These are phyloP conservation scores for Rhineura floridana DNA, from an alignment of 2,113 vertebrate species.

Conservation along the genomic window DNA sequence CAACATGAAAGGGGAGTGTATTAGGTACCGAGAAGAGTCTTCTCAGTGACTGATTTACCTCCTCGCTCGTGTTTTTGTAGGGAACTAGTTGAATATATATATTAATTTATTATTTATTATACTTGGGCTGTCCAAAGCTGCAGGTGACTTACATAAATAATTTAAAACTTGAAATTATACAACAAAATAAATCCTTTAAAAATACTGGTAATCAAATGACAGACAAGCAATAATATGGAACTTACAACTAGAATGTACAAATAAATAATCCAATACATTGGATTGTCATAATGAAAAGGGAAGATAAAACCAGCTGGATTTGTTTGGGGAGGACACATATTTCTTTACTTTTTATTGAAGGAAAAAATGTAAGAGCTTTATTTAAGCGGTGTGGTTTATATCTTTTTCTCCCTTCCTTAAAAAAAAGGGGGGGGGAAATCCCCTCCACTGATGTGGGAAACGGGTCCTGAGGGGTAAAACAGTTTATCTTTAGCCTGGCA, in stretches of 20 bases:
- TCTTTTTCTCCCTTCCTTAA: background rate
- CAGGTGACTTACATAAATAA: background rate
- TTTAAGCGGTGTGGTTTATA: constrained; percentile 23
- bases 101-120: background rate
- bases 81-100: background rate
- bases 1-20: too few relatives aligned
- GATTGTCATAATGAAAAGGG: background rate
- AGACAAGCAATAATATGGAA: background rate
- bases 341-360: constrained; percentile 18
- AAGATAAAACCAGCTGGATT: background rate
- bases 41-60: too few relatives aligned
- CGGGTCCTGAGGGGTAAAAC: constrained; percentile 42
- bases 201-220: background rate
- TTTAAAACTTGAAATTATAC: background rate
- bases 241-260: constrained; percentile 15
- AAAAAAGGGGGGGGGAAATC: too few relatives aligned
- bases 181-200: background rate
- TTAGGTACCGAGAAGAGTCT: too few relatives aligned
- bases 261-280: constrained; percentile 33
- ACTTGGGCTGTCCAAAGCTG: background rate
- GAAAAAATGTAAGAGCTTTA: constrained; percentile 16
- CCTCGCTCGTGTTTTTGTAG: constrained; percentile 30
- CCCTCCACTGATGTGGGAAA: constrained; percentile 43
- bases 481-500: constrained; percentile 37
- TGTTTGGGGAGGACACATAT: constrained; percentile 38